phyloP scores from a whole-genome alignment of 2,888 invertebrate species.

The Melanophora roralis region DNA sequence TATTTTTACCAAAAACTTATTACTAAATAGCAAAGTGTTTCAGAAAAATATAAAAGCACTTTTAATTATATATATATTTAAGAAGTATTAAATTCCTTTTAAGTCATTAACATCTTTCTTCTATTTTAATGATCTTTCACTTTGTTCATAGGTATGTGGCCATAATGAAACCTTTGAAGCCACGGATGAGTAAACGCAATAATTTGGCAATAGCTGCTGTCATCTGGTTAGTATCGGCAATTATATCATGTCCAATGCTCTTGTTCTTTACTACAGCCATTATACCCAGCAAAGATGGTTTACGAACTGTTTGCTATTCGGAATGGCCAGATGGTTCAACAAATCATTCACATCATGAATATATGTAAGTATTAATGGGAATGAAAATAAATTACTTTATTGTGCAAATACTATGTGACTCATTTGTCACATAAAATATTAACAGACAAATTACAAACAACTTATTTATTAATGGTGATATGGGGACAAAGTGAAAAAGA shows the following conservation, averaged over 20 bases:
- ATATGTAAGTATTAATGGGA: conserved; percentile 81
- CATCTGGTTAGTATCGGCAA: conserved; percentile 89
- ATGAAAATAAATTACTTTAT: neutral
- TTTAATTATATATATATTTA: neutral
- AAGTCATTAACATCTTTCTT: no score
- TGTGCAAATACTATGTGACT: neutral
- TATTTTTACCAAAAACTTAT: no score
- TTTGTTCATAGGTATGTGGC: conserved; percentile 88
- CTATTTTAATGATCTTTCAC: neutral
- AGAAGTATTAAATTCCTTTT: no score
- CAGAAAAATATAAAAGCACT: neutral
- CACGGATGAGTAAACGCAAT: conserved; percentile 89
- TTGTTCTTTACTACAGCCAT: conserved; percentile 88
- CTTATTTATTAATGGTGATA: no score
- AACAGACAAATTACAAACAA: no score
- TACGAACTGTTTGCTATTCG: conserved; percentile 87
- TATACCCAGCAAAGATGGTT: conserved; percentile 79
- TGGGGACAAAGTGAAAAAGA: no score
- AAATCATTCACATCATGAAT: conserved; percentile 84
- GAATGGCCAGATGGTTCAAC: conserved; percentile 92
- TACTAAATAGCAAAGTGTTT: no score
- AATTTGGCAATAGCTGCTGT: conserved; percentile 89
- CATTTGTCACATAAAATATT: neutral
- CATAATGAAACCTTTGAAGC: conserved; percentile 94
- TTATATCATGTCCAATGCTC: conserved; percentile 90